These are phyloP conservation scores for Chunga burmeisteri DNA, from an alignment of 2,113 vertebrate species.

Conservation along the genomic window DNA sequence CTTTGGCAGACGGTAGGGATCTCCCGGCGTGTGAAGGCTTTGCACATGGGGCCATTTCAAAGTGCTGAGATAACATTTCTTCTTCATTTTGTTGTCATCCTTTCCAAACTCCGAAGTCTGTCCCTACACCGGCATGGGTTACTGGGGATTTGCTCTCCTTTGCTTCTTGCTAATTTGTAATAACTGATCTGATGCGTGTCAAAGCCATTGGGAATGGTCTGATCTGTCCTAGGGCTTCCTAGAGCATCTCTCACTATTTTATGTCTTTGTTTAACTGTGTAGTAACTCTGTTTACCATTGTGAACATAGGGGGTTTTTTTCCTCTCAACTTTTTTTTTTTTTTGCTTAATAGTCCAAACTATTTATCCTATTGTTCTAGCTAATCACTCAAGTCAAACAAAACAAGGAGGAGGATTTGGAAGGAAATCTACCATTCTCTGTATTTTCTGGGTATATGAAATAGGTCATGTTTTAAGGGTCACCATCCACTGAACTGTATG, in stretches of 20 bases:
- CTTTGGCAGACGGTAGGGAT: fast-evolving
- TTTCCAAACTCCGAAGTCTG: background rate
- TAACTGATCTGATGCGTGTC: background rate
- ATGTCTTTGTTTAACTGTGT: background rate
- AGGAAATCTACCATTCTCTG: background rate
- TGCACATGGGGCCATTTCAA: fast-evolving
- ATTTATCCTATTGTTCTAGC: background rate
- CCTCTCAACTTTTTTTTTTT: background rate
- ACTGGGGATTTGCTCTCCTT: background rate
- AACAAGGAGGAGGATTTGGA: background rate
- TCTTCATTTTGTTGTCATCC: background rate
- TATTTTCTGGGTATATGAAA: background rate
- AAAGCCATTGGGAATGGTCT: background rate
- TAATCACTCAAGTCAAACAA: background rate
- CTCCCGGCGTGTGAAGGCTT: background rate
- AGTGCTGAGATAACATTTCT: background rate
- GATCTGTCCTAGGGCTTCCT: background rate
- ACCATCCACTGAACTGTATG: background rate
- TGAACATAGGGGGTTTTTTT: background rate
- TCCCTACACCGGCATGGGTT: background rate
- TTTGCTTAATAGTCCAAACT: background rate
- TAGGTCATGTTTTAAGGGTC: background rate
- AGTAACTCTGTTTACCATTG: background rate
- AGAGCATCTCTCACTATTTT: background rate
- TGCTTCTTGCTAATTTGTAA: background rate